Evolutionary conservation across 1,140 invertebrate genomes (phyloP), one percentile per base, ranked within the genome.

Genomic region (Atta colombica): DNA sequence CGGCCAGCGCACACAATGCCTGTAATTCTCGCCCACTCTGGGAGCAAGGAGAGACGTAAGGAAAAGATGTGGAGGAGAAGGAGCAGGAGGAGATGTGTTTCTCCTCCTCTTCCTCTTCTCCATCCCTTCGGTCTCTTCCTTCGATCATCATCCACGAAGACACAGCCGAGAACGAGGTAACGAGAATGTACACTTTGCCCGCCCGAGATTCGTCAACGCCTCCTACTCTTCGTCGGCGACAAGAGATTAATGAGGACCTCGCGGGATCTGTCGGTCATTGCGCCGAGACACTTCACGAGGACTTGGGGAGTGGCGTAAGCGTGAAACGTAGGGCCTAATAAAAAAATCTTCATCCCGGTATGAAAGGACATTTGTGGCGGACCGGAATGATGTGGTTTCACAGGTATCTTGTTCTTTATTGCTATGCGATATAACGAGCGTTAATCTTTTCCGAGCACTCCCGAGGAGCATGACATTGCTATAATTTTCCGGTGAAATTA

Each of bases 21-120:
- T 94, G 93, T 93, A 93, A 94, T 94, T 94, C 94, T 94, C 94
- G 93, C 93, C 93, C 93, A 94, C 93, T 92, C 87, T 86, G 77
- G 68, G 75, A 74, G 88, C 80, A 63, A 35, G 68, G 85, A 87
- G 78, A 81, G 78, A 55, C 35, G 69, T 63, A 51, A 66, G 78
- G 31, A 51, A 25, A 39, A 66, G 58, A 51, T 18, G 78, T 51
- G 61, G 63, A 80, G 86, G 18, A 66, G 10, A 53, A 72, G 55
- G 14, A 63, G 45, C 53, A 49, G 55, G 53, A 12, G 55, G n/a
- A 58, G 45, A 31, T 14, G 55, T 8, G n/a, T 25, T 49, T n/a
- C 21, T 28, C 61, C 45, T 49, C 25, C 21, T 28, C 61, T 12
- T n/a, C 7, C 8, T 10, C 31, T 21, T 45, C 60, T n/a, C 53